Conservation (phyloP, 2,888 invertebrate genomes). For the Eremobia ochroleuca region DNA sequence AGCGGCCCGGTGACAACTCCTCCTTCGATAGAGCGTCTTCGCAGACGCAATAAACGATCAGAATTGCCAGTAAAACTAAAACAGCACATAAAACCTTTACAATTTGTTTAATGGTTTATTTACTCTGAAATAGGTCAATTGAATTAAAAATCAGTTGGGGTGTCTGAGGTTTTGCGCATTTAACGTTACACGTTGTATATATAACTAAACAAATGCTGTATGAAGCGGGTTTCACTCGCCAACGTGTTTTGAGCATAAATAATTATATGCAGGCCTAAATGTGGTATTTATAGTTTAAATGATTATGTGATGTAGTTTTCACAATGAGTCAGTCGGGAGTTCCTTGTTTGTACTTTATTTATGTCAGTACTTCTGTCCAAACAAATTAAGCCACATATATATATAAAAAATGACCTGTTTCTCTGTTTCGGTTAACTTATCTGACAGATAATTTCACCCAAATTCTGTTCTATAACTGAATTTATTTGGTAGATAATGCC, state of each 20-base stretch:
- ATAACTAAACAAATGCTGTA: not conserved
- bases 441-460: not conserved
- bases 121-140: no score
- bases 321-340: constrained; percentile 26
- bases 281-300: constrained; percentile 8
- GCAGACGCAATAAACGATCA: no score
- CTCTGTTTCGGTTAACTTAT: not conserved
- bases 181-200: no score
- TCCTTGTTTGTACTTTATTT: constrained; percentile 38
- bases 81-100: no score
- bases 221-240: not conserved
- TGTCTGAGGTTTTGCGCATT: no score
- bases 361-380: constrained; percentile 51
- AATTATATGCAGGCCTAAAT: constrained; percentile 3
- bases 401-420: not conserved
- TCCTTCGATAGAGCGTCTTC: no score
- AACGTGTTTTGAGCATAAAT: not conserved
- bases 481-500: constrained; percentile 2
- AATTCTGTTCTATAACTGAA: not conserved
- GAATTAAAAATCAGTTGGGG: no score
- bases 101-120: no score
- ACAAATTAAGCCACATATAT: not conserved
- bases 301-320: constrained; percentile 33
- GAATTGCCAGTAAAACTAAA: no score
- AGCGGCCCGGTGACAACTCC: no score